A percentile compares a stretch with the other conserved stretches of the same genome.
Evolutionary conservation across 2,888 invertebrate species (phyloP).

Genomic region (Spilosoma lubricipeda): DNA sequence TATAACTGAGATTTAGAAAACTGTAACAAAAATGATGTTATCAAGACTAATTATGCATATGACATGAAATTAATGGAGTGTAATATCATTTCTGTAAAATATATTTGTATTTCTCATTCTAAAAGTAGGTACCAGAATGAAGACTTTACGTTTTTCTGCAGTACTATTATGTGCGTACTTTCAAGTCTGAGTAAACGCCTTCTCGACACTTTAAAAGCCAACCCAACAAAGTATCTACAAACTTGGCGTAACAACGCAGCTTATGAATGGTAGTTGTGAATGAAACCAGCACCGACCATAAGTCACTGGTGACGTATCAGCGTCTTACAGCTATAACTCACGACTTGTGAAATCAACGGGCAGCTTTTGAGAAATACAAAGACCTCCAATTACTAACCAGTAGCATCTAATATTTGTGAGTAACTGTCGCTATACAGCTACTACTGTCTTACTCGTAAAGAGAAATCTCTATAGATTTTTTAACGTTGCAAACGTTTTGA

Average conservation of each 20-base stretch:
- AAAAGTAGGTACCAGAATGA: background rate
- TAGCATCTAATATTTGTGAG: slow-evolving; percentile 38
- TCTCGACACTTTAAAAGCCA: slow-evolving; percentile 10
- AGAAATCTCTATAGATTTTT: background rate
- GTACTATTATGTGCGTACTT: slow-evolving; percentile 6
- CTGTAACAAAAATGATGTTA: background rate
- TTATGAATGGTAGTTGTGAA: slow-evolving; percentile 62
- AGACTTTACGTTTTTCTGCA: background rate
- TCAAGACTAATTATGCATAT: background rate
- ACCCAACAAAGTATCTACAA: slow-evolving; percentile 26
- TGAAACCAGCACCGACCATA: slow-evolving; percentile 68
- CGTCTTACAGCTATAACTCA: slow-evolving; percentile 71
- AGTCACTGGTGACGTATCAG: slow-evolving; percentile 72
- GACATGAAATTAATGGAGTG: background rate
- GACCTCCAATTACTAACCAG: slow-evolving; percentile 46
- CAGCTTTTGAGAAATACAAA: slow-evolving; percentile 32
- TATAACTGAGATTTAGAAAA: background rate
- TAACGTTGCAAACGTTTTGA: too few species aligned
- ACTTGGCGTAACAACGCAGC: slow-evolving; percentile 20
- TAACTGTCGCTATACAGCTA: slow-evolving; percentile 10
- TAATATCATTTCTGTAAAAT: background rate
- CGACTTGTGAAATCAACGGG: slow-evolving; percentile 66
- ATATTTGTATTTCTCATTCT: background rate
- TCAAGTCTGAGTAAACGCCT: slow-evolving; percentile 18
- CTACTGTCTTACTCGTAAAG: background rate